These are phyloP conservation scores for Oophaga pumilio DNA, from an alignment of 2,113 vertebrate genomes.

Conservation along the genomic window DNA sequence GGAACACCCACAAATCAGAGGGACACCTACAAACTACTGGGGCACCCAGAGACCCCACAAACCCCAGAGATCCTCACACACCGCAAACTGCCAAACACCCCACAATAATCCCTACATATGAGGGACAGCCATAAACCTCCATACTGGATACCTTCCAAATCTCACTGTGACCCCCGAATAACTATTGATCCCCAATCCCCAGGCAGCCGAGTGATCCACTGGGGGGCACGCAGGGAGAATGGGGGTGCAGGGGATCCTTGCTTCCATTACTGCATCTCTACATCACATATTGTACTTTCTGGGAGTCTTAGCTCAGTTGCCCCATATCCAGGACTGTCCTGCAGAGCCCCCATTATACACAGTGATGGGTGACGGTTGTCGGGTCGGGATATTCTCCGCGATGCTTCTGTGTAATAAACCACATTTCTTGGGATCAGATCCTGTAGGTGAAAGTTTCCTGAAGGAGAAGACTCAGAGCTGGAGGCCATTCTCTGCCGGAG, in stretches of 20 bases:
- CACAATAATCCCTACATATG: neutral
- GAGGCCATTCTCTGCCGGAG: conserved; percentile 87
- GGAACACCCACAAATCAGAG: conserved; percentile 31
- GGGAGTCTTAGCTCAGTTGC: neutral
- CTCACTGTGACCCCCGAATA: neutral
- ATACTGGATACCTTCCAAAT: neutral
- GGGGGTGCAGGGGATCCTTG: neutral
- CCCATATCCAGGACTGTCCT: neutral
- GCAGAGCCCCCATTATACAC: neutral
- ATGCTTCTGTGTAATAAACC: neutral
- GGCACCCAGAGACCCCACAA: neutral
- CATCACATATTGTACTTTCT: neutral
- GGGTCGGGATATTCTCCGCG: neutral
- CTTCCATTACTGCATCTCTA: neutral
- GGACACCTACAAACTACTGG: neutral
- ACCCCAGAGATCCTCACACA: neutral
- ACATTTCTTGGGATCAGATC: conserved; percentile 65
- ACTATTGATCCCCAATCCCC: no score
- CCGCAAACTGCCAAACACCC: neutral
- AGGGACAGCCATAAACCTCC: neutral
- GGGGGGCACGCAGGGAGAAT: neutral
- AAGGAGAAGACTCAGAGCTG: conserved; percentile 92
- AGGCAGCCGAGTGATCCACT: no score
- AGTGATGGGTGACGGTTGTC: neutral
- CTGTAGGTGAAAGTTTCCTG: conserved; percentile 88